These are phyloP conservation scores for Orius insidiosus DNA, from an alignment of 1,140 invertebrate species.

Conservation along the genomic window DNA sequence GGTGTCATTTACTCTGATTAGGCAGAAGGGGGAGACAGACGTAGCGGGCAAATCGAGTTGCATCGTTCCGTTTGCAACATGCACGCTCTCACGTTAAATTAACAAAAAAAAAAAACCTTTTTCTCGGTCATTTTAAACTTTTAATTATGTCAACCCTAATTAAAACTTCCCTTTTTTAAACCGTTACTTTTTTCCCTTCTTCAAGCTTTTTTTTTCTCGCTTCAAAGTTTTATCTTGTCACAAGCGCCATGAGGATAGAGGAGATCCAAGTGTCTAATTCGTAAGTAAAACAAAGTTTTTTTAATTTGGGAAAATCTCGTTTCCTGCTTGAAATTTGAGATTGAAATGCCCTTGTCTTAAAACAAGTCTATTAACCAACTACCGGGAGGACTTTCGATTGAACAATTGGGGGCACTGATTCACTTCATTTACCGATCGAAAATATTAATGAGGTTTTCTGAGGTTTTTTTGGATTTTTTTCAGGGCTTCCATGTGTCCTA, in stretches of 20 bases:
- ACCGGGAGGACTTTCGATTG: no score
- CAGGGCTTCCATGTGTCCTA: no score
- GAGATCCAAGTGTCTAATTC: constrained; percentile 2
- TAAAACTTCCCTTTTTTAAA: no score
- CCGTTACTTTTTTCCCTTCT: neutral
- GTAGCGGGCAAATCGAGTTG: constrained; percentile 7
- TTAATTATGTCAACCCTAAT: no score
- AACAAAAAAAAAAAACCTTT: neutral
- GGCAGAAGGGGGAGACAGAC: constrained; percentile 2
- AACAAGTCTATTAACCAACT: neutral
- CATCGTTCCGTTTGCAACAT: constrained; percentile 3
- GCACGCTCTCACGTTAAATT: neutral
- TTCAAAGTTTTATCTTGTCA: neutral
- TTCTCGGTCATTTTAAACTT: no score
- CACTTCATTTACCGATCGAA: neutral
- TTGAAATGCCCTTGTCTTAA: constrained; percentile 8
- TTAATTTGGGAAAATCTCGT: neutral
- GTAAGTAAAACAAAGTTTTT: constrained; percentile 3
- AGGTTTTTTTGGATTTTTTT: no score
- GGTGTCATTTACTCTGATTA: constrained; percentile 10
- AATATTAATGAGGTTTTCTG: neutral
- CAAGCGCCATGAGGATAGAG: neutral
- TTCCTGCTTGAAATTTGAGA: neutral
- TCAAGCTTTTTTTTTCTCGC: neutral
- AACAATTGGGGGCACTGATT: no score